Conservation (phyloP, 92 coral and sea anemone genomes). For the Zoanthus solanderi region DNA sequence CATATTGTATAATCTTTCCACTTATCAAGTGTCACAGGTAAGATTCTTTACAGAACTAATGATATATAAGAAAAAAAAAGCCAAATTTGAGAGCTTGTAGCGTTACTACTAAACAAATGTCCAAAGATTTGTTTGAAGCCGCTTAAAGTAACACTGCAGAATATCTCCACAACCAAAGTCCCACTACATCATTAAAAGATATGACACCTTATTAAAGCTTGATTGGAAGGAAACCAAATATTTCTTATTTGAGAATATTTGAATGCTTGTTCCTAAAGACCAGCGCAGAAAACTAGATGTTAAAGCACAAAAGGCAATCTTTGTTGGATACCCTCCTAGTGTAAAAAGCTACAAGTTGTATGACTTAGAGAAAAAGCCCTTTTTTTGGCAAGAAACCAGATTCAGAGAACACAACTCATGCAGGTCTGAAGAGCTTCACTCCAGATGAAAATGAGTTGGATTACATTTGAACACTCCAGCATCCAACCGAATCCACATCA, state of each 20-base stretch:
- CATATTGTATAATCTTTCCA: no score
- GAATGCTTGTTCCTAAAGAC: slow-evolving; percentile 50
- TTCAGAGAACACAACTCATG: background rate
- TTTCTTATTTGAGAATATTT: slow-evolving; percentile 57
- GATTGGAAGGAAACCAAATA: slow-evolving; percentile 57
- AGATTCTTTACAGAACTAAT: no score
- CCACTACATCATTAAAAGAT: slow-evolving; percentile 57
- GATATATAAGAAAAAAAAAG: no score
- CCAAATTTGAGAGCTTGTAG: no score
- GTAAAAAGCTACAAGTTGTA: slow-evolving; percentile 51
- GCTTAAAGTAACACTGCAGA: background rate
- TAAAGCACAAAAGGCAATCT: slow-evolving; percentile 25
- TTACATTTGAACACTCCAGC: no score
- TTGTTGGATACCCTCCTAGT: slow-evolving; percentile 57
- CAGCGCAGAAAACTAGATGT: no score
- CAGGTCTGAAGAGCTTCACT: background rate
- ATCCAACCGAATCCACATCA: no score
- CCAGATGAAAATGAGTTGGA: no score
- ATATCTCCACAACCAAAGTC: slow-evolving; percentile 42
- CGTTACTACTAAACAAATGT: no score
- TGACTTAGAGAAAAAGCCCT: slow-evolving; percentile 48
- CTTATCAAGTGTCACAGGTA: no score
- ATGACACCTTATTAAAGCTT: slow-evolving; percentile 53
- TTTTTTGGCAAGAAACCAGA: slow-evolving; percentile 23
- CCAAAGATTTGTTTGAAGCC: no score